Evolutionary conservation across 2,113 vertebrate genomes (phyloP).

Genomic region (Chaetodon trifascialis): DNA sequence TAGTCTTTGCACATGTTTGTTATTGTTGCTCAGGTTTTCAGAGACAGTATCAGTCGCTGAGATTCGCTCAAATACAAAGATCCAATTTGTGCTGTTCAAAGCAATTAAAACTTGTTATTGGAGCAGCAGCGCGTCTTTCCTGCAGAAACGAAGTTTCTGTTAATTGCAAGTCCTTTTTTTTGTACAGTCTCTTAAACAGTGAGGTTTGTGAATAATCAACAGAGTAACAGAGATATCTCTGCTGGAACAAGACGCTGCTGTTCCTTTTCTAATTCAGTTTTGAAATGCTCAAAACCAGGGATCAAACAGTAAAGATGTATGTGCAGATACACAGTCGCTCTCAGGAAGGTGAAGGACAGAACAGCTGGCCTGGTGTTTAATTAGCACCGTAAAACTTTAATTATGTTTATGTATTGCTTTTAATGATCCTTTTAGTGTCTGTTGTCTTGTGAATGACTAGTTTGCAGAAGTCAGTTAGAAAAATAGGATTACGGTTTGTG

Average conservation of each 20-base stretch:
- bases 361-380: not conserved
- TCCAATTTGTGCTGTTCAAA: not conserved
- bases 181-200: not conserved
- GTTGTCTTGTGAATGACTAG: constrained; percentile 19
- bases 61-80: not conserved
- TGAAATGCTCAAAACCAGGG: not conserved
- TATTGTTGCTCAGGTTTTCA: not conserved
- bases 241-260: not conserved
- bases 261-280: not conserved
- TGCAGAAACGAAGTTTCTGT: not conserved
- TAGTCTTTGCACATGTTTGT: not conserved
- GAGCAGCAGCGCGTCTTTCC: not conserved
- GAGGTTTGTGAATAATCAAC: not conserved
- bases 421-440: not conserved
- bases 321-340: not conserved
- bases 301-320: not conserved
- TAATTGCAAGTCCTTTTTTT: not conserved
- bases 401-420: not conserved
- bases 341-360: not conserved
- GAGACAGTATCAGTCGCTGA: not conserved
- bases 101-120: not conserved
- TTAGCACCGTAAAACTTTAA: not conserved
- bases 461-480: constrained; percentile 36
- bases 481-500: constrained; percentile 69
- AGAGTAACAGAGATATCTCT: not conserved